Evolutionary conservation across 2,113 vertebrate genomes (phyloP).

Genomic region (Prolemur simus): DNA sequence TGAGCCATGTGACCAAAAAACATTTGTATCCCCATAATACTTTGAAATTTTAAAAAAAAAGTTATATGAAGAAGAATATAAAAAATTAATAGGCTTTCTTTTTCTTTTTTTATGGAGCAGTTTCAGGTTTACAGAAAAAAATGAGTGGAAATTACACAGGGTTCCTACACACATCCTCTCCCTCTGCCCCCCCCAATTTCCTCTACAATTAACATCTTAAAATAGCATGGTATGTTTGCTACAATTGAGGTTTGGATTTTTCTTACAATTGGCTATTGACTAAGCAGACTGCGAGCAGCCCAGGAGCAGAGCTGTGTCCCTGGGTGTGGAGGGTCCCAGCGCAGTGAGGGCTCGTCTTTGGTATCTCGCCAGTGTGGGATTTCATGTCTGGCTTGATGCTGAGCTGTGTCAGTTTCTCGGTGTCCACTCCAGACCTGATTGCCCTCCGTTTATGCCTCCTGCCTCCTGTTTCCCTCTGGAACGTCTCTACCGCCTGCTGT

Average conservation of each 20-base stretch:
- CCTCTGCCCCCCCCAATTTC: fast-evolving
- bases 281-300: fast-evolving
- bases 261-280: neutral
- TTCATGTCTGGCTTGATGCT: fast-evolving
- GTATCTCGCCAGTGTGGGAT: neutral
- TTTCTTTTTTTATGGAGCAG: neutral
- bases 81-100: neutral
- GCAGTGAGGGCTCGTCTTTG: neutral
- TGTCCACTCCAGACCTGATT: fast-evolving
- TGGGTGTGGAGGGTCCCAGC: fast-evolving
- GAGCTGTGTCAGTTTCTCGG: neutral
- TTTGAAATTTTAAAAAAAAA: too few relatives aligned
- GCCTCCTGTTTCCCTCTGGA: neutral
- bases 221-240: fast-evolving
- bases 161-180: neutral
- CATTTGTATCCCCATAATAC: too few relatives aligned
- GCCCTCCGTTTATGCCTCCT: neutral
- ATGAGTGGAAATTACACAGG: neutral
- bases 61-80: too few relatives aligned
- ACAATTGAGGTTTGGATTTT: neutral
- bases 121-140: neutral
- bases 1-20: too few relatives aligned
- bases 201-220: fast-evolving
- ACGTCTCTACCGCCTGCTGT: fast-evolving
- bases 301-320: fast-evolving